Evolutionary conservation across 1,140 invertebrate species (phyloP), one percentile per base, ranked within the genome.

Genomic region (Cecropterus lyciades): DNA sequence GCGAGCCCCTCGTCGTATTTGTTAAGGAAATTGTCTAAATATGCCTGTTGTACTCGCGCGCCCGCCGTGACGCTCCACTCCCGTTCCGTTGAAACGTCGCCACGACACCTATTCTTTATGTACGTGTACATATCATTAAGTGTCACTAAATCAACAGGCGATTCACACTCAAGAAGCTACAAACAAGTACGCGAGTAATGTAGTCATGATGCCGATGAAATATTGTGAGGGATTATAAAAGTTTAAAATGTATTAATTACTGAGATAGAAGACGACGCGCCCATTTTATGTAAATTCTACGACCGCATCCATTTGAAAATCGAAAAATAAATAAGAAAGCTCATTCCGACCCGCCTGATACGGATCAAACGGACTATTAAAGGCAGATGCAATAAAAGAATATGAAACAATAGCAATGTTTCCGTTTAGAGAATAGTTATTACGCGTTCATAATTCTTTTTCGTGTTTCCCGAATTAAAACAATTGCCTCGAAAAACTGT

Each of bases 1-100:
- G 83, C 75, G 76, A 77, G 75, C 70, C 75, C 73, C 69, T 63
- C 56, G 46, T 56, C 76, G 76, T 77, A 81, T 78, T 81, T 85
- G 77, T 79, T 70, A 69, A 81, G 82, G 82, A 86, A 91, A 89
- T 87, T 88, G 88, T 88, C 85, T 89, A 86, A 86, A 86, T 85
- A 86, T 84, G 83, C 77, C 77, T 48, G 69, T 70, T 75, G 72
- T 68, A 65, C 27, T 53, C 46, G 14, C 62, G 45, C 69, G 59
- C 52, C 16, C 59, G 72, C 27, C 73, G 70, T 76, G 70, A 75
- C 72, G 64, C n/a, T 62, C n/a, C 48, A 65, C 14, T 62, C 20
- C 45, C 57, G 62, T 57, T 37, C 42, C 33, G 55, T 70, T 48
- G 17, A 59, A 53, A 56, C 27, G 57, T 49, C 20, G 15, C 57